phyloP scores from a whole-genome alignment of 2,113 vertebrate genomes.

The Pelecanus crispus region DNA sequence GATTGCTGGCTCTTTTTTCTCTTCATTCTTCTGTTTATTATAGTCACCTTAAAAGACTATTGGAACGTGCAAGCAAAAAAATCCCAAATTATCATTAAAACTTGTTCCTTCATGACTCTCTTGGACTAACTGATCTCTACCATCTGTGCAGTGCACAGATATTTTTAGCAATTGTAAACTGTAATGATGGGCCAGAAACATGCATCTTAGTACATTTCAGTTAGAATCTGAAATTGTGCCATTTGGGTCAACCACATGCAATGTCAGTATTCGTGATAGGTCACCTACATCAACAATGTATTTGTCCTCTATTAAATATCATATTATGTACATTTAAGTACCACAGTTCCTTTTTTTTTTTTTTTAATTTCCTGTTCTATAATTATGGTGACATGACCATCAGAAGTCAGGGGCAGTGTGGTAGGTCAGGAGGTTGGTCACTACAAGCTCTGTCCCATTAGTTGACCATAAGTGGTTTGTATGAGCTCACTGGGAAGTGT shows the following conservation, averaged over 20 bases:
- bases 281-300: neutral
- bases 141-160: neutral
- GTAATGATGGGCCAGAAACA: neutral
- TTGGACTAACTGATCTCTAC: neutral
- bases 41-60: neutral
- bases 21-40: neutral
- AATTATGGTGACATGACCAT: neutral
- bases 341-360: neutral
- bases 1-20: neutral
- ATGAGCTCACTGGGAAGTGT: neutral
- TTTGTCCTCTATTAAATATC: neutral
- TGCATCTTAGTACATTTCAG: neutral
- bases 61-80: neutral
- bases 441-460: neutral
- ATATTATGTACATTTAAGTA: neutral
- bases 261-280: neutral
- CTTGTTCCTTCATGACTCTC: neutral
- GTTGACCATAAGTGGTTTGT: neutral
- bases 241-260: neutral
- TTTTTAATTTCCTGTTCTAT: neutral
- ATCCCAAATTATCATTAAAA: neutral
- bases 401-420: neutral
- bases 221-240: neutral
- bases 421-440: neutral
- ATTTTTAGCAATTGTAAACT: constrained; percentile 12